Evolutionary conservation across 2,888 invertebrate species (phyloP), one percentile per base, ranked within the genome.

Genomic region (Agonum fuliginosum): DNA sequence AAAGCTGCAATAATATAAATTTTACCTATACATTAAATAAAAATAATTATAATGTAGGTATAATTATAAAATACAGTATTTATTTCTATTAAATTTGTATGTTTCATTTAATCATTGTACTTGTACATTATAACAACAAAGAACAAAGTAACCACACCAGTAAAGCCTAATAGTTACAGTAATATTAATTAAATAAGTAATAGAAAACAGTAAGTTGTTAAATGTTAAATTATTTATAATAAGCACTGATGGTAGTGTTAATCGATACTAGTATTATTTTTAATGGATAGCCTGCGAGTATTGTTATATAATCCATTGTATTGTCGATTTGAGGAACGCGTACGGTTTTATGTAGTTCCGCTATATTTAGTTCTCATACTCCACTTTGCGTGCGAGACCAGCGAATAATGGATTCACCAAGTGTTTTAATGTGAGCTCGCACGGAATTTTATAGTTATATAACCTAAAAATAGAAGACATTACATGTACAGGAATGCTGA

Each of bases 361-460:
- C 70, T 70, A 70, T 70, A 46, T 46, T 70, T 46, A 70, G 70
- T 70, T 70, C 70, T 70, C 70, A 70, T 70, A 70, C 41, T 70
- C 70, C 27, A 70, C 70, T 70, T 70, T 24, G 46, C 46, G 46
- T 70, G 46, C 70, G 70, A 67, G 43, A 24, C 43, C 37, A 17
- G 46, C 43, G 17, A 70, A 70, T 70, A 70, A 70, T 70, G 46
- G 70, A 70, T 70, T 70, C 70, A 46, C 46, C 43, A 70, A 70
- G 70, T 70, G 70, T 70, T 70, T 70, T 70, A 70, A 70, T 70
- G 70, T 70, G 24, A 43, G 46, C 70, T 70, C 43, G 70, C 43
- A 27, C 37, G 27, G 70, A 70, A 70, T 70, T 70, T 67, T 70
- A 43, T 70, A 70, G 70, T 70, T 22, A 70, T 70, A 70, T 70